phyloP scores from a whole-genome alignment of 1,140 invertebrate genomes.

The Pentalonia nigronervosa region DNA sequence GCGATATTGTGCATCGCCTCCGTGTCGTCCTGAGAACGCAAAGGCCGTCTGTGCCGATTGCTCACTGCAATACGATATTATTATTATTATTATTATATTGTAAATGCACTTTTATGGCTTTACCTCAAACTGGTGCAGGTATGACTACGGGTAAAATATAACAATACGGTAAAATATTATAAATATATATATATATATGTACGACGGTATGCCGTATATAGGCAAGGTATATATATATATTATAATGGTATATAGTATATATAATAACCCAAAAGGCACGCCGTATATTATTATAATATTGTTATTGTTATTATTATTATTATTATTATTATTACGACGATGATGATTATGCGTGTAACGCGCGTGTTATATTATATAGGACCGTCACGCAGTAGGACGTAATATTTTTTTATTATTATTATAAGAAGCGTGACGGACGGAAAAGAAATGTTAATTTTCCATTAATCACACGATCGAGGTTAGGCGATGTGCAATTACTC shows the following conservation, averaged over 20 bases:
- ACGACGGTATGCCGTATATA: too few relatives aligned
- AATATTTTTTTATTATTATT: neutral
- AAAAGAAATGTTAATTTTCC: conserved; percentile 16
- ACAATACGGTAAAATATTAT: neutral
- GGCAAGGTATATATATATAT: too few relatives aligned
- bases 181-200: neutral
- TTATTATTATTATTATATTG: neutral
- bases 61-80: neutral
- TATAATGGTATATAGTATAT: neutral
- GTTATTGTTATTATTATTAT: conserved; percentile 13
- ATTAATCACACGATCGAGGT: conserved; percentile 32
- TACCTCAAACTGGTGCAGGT: neutral
- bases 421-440: neutral
- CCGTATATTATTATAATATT: conserved; percentile 17
- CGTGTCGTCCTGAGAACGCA: neutral
- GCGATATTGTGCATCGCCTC: neutral
- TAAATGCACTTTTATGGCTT: neutral
- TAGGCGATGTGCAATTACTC: conserved; percentile 12
- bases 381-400: neutral
- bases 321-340: neutral
- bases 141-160: neutral
- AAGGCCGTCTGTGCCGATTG: neutral
- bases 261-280: neutral
- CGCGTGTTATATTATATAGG: neutral
- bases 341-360: neutral